Conservation (phyloP, 2,888 invertebrate species). For the Sarcophaga subvicina region DNA sequence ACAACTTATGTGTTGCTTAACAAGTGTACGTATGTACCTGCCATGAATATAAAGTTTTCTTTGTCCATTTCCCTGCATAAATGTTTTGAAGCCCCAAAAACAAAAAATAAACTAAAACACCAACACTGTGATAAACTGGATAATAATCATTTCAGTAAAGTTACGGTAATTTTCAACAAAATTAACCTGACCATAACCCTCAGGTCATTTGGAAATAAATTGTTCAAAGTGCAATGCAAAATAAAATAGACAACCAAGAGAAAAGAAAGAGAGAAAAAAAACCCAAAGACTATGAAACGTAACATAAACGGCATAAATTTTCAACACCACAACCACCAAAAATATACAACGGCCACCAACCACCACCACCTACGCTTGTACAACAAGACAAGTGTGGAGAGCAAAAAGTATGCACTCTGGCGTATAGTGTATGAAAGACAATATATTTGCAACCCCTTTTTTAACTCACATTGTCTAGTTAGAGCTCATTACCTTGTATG, state of each 20-base stretch:
- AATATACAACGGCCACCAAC: neutral
- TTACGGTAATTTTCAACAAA: slow-evolving; percentile 70
- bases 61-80: neutral
- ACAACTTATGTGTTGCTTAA: neutral
- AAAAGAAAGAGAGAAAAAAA: neutral
- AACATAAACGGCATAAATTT: slow-evolving; percentile 67
- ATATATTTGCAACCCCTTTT: neutral
- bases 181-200: slow-evolving; percentile 77
- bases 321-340: slow-evolving; percentile 65
- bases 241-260: neutral
- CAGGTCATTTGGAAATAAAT: slow-evolving; percentile 77
- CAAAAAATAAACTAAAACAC: neutral
- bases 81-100: neutral
- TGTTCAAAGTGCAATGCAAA: slow-evolving; percentile 69
- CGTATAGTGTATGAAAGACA: slow-evolving; percentile 5
- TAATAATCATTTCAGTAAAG: slow-evolving; percentile 61
- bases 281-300: slow-evolving; percentile 10
- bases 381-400: neutral
- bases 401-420: neutral
- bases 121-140: neutral
- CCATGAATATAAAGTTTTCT: slow-evolving; percentile 8
- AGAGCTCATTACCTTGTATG: neutral
- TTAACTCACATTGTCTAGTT: neutral
- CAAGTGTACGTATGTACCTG: neutral
- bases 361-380: neutral